A percentile compares a stretch with the other conserved stretches of the same genome.
phyloP scores from a whole-genome alignment of 2,797 vertebrate genomes.

The Mastacembelus armatus region DNA sequence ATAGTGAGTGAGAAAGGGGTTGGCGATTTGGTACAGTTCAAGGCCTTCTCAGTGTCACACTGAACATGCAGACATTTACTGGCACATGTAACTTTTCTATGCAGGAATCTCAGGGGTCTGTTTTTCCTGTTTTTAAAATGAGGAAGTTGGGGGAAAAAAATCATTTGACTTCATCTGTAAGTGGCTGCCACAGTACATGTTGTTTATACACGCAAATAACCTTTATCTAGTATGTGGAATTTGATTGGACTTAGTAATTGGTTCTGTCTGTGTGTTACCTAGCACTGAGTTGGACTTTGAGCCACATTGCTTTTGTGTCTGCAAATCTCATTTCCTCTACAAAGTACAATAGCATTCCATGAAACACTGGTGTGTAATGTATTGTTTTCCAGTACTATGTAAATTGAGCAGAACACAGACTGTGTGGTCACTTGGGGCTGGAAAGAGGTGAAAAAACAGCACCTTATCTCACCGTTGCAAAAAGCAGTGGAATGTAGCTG shows the following conservation, averaged over 20 bases:
- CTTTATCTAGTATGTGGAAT: neutral
- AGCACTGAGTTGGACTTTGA: neutral
- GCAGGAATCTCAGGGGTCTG: constrained; percentile 5
- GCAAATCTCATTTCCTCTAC: constrained; percentile 50
- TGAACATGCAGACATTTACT: constrained; percentile 7
- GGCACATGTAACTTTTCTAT: constrained; percentile 8
- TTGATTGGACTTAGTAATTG: neutral
- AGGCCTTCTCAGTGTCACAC: constrained; percentile 9
- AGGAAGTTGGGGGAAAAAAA: constrained; percentile 22
- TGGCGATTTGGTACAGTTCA: constrained; percentile 3
- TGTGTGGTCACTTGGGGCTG: constrained; percentile 26
- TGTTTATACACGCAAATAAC: neutral
- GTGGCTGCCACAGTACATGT: neutral
- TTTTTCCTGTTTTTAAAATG: constrained; percentile 29
- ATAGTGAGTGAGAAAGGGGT: constrained; percentile 1
- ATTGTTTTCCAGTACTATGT: constrained; percentile 33
- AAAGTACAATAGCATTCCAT: constrained; percentile 38
- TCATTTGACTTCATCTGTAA: neutral
- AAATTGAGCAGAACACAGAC: constrained; percentile 20
- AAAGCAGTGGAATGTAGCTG: constrained; percentile 71
- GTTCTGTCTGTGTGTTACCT: constrained; percentile 11
- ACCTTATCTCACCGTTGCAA: constrained; percentile 75
- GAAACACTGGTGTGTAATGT: constrained; percentile 30
- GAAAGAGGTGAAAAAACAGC: constrained; percentile 51
- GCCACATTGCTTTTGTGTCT: constrained; percentile 25